phyloP scores from a whole-genome alignment of 1,140 invertebrate species.

The Magallana angulata region DNA sequence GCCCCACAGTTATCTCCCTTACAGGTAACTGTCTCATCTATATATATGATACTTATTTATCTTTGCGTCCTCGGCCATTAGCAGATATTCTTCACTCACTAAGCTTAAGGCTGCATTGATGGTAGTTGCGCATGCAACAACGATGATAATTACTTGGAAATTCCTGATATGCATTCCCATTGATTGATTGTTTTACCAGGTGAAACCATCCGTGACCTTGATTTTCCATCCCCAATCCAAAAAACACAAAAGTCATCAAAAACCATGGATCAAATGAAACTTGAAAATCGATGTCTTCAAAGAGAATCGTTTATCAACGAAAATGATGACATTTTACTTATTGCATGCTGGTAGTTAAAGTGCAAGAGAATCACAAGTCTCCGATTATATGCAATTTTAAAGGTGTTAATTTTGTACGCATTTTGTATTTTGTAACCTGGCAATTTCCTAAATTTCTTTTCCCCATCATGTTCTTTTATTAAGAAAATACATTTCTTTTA shows the following conservation, averaged over 20 bases:
- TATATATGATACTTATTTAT: too few species aligned
- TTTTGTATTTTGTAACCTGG: too few species aligned
- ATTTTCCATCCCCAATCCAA: background rate
- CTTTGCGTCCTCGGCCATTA: background rate
- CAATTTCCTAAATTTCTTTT: too few species aligned
- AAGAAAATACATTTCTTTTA: too few species aligned
- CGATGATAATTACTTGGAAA: conserved; percentile 14
- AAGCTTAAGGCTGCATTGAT: conserved; percentile 1
- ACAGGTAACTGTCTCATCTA: background rate
- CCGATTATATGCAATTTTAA: too few species aligned
- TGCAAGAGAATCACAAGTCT: too few species aligned
- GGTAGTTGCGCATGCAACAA: conserved; percentile 6
- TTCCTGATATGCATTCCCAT: conserved; percentile 15
- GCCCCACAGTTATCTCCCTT: background rate
- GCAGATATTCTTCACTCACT: background rate
- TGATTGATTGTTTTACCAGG: conserved; percentile 24
- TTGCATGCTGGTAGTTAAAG: too few species aligned
- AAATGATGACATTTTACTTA: too few species aligned
- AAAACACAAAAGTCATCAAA: background rate
- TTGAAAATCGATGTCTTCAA: conserved; percentile 22
- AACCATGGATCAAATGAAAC: background rate
- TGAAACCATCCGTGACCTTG: background rate
- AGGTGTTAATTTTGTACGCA: too few species aligned
- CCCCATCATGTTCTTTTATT: too few species aligned
- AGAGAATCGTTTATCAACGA: background rate